Evolutionary conservation across 2,888 invertebrate species (phyloP).

Genomic region (Lasioglossum zephyrum): DNA sequence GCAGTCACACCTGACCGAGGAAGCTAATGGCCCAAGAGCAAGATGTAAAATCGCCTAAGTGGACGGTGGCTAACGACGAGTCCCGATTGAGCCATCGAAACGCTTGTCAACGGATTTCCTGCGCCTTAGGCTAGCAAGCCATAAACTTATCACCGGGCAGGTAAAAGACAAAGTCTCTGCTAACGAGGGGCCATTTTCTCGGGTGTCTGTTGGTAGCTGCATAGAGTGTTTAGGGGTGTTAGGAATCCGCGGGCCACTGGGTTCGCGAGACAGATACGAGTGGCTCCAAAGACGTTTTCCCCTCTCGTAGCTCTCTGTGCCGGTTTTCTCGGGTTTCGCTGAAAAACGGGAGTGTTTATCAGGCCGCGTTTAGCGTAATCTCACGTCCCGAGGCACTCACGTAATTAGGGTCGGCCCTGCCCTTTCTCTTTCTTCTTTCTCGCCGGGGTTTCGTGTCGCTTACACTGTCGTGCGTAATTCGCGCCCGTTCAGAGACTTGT

Average conservation of each 20-base stretch:
- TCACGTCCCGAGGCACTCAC: constrained; percentile 77
- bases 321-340: constrained; percentile 58
- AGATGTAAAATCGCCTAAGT: constrained; percentile 1
- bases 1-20: neutral
- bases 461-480: constrained; percentile 28
- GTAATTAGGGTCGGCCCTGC: constrained; percentile 74
- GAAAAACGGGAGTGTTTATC: constrained; percentile 80
- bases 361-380: constrained; percentile 80
- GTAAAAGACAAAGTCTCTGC: constrained; percentile 42
- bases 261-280: constrained; percentile 42
- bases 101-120: neutral
- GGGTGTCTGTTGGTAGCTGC: constrained; percentile 37
- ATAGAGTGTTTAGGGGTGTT: constrained; percentile 17
- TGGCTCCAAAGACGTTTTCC: constrained; percentile 23
- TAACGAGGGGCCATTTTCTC: constrained; percentile 67
- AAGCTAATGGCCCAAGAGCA: neutral
- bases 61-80: neutral
- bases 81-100: constrained; percentile 21
- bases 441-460: neutral
- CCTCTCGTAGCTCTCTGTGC: constrained; percentile 27
- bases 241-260: constrained; percentile 19
- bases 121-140: neutral
- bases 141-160: constrained; percentile 16
- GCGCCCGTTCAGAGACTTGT: constrained; percentile 20
- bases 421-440: constrained; percentile 20